phyloP scores from a whole-genome alignment of 2,888 invertebrate species.

The Noctuana brunneofusca region DNA sequence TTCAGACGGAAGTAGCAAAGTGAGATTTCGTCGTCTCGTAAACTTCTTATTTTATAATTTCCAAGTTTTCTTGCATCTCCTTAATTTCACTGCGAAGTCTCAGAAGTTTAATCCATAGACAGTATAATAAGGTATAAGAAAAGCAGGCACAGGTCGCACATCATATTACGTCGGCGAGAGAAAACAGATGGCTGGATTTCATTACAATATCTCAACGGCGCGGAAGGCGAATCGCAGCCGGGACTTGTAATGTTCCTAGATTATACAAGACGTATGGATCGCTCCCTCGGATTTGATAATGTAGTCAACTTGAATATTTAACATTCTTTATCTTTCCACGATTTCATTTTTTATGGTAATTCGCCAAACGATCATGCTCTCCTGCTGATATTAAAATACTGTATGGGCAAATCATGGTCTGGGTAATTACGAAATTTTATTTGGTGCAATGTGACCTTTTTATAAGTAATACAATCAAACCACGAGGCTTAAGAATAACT shows the following conservation, averaged over 20 bases:
- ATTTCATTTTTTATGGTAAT: conserved; percentile 30
- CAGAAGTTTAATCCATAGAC: conserved; percentile 28
- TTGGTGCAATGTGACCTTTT: no score
- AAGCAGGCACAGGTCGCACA: conserved; percentile 62
- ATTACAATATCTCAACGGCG: conserved; percentile 75
- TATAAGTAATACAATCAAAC: no score
- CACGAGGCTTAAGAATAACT: no score
- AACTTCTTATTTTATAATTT: conserved; percentile 16
- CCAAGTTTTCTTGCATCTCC: conserved; percentile 6
- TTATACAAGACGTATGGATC: conserved; percentile 67
- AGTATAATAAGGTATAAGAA: conserved; percentile 50
- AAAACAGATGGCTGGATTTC: conserved; percentile 79
- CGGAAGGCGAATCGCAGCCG: conserved; percentile 69
- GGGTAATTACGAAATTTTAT: no score
- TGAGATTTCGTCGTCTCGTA: conserved; percentile 2
- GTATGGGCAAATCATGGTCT: background rate
- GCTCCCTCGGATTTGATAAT: conserved; percentile 53
- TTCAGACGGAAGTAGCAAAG: background rate
- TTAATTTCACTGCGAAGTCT: conserved; percentile 20
- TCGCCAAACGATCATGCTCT: background rate
- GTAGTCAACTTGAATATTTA: conserved; percentile 41
- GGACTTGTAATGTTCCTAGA: conserved; percentile 65
- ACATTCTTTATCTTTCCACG: conserved; percentile 25
- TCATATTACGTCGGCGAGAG: conserved; percentile 68
- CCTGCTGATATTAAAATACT: background rate